Evolutionary conservation across 2,888 invertebrate genomes (phyloP), one percentile per base, ranked within the genome.

Genomic region (Baccha elongata): DNA sequence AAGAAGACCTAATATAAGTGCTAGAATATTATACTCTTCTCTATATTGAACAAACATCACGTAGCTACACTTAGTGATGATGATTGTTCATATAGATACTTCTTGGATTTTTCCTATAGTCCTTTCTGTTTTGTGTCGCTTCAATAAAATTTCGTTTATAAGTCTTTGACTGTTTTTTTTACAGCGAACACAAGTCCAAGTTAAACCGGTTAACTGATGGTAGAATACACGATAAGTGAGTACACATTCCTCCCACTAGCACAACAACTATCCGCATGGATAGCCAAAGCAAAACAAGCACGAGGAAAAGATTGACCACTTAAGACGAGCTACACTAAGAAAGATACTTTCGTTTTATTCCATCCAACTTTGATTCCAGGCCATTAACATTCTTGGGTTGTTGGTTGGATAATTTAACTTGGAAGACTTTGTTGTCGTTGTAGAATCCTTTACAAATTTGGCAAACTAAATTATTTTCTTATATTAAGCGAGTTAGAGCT

Each of bases 121-220:
- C 58, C 19, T 52, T 32, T 48, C 5, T 11, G 35, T 17, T 40
- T 48, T 32, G 44, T 37, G 42, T 60, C 11, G 2, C 35, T 35
- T 71, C 48, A 29, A 46, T 60, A 48, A 55, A 71, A 53, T 40
- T 32, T 46, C 40, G 3, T 26, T 32, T 75, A 48, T 52, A 60
- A 52, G 62, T 62, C 46, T 44, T 46, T 44, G 58, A 53, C 53
- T n/a, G n/a, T n/a, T n/a, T n/a, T n/a, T n/a, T n/a, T n/a, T n/a
- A n/a, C n/a, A n/a, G n/a, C n/a, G n/a, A n/a, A n/a, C n/a, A n/a
- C n/a, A n/a, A n/a, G n/a, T 68, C 68, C 60, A 75, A 62, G 75
- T 68, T 42, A 62, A 75, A 75, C 75, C 75, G 75, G 75, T 75
- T 75, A 75, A 75, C 60, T 75, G 75, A 75, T 75, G 68, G 75